Percentiles rank a stretch among this genome's conserved stretches.
Conservation (phyloP, 2,113 vertebrate species). For the Noctilio leporinus region DNA sequence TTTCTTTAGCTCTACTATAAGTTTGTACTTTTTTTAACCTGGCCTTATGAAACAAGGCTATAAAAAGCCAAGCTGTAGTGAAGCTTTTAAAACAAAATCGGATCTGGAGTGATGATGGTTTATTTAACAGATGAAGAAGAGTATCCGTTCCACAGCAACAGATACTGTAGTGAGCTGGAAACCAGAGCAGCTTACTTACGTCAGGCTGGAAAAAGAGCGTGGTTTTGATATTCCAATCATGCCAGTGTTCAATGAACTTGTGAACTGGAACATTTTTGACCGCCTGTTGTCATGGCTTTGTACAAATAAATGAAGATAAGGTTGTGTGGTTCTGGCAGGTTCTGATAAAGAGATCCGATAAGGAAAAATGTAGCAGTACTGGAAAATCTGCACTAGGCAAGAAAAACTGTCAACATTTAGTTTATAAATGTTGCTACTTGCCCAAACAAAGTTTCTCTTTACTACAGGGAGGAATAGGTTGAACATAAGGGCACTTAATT, state of each 20-base stretch:
- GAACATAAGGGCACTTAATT: not conserved
- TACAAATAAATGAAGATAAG: conserved; percentile 50
- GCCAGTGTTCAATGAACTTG: conserved; percentile 21
- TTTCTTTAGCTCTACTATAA: not conserved
- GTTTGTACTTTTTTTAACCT: not conserved
- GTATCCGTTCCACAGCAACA: conserved; percentile 16
- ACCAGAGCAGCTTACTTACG: not conserved
- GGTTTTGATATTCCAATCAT: not conserved
- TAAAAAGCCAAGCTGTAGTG: not conserved
- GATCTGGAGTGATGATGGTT: conserved; percentile 47
- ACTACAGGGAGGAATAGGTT: not conserved
- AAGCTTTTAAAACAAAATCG: conserved; percentile 37
- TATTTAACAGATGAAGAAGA: conserved; percentile 52
- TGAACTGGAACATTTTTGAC: conserved; percentile 30
- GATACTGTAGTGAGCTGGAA: conserved; percentile 45
- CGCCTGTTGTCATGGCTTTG: conserved; percentile 1
- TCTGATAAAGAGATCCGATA: not conserved
- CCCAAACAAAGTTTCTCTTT: not conserved
- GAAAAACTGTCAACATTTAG: not conserved
- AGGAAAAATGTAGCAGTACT: not conserved
- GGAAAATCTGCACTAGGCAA: not conserved
- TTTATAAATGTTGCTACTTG: not conserved
- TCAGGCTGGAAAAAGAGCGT: not conserved
- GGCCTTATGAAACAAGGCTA: not conserved
- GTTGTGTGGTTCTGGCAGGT: conserved; percentile 14